Percentiles rank a stretch among this genome's conserved stretches.
Evolutionary conservation across 2,113 vertebrate genomes (phyloP).

Genomic region (Hoplias malabaricus): DNA sequence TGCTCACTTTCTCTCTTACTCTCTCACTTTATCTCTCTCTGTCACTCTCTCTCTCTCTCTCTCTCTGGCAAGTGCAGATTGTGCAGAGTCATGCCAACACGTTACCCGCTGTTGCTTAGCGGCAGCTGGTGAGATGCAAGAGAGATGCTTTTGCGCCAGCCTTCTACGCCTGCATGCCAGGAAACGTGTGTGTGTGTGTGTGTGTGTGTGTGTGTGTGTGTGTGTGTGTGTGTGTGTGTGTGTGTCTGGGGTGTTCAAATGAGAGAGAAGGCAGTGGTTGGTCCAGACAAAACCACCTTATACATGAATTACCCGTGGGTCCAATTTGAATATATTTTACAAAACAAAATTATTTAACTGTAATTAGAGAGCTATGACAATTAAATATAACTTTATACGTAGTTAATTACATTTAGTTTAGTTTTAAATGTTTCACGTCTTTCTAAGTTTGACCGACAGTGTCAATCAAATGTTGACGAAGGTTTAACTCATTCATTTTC

Average conservation of each 20-base stretch:
- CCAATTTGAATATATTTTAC: slow-evolving; percentile 31
- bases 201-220: neutral
- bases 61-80: slow-evolving; percentile 40
- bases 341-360: too few relatives aligned
- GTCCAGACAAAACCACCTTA: slow-evolving; percentile 17
- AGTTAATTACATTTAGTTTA: too few relatives aligned
- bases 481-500: too few relatives aligned
- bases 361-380: too few relatives aligned
- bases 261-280: slow-evolving; percentile 11
- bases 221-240: neutral
- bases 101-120: slow-evolving; percentile 37
- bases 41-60: slow-evolving; percentile 5
- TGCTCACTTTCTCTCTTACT: neutral
- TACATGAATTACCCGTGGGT: slow-evolving; percentile 24
- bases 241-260: slow-evolving; percentile 1
- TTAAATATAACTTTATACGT: too few relatives aligned
- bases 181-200: neutral
- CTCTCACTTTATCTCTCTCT: neutral
- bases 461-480: too few relatives aligned
- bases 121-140: slow-evolving; percentile 49
- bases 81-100: slow-evolving; percentile 48
- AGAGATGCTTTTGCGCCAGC: slow-evolving; percentile 29
- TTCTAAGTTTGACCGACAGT: too few relatives aligned
- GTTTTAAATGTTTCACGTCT: too few relatives aligned
- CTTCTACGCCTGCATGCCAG: slow-evolving; percentile 18